Conservation (phyloP, 2,797 vertebrate species). For the Thamnophis elegans region DNA sequence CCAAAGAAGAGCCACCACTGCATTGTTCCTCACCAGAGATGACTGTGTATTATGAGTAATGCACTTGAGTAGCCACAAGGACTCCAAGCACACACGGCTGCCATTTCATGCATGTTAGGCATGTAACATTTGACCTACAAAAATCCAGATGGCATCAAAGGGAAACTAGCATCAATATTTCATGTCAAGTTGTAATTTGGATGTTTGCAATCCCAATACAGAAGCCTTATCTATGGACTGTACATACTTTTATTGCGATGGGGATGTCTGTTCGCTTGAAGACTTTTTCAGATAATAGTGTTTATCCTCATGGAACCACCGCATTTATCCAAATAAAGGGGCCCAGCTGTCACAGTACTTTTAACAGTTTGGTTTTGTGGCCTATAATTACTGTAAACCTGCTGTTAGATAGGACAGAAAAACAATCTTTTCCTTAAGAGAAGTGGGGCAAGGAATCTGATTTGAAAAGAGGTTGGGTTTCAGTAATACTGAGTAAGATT, state of each 20-base stretch:
- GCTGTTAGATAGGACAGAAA: neutral
- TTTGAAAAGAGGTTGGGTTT: neutral
- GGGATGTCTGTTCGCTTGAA: neutral
- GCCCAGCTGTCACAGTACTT: neutral
- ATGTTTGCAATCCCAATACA: neutral
- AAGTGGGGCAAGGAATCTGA: neutral
- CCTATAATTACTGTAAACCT: constrained; percentile 5
- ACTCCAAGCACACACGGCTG: neutral
- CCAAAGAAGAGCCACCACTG: neutral
- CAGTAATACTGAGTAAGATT: neutral
- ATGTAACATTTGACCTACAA: neutral
- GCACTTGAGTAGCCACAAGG: neutral
- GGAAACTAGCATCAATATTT: neutral
- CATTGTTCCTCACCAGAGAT: neutral
- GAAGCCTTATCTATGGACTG: neutral
- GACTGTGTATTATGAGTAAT: neutral
- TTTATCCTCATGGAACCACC: neutral
- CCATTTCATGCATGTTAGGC: neutral
- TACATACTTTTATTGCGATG: neutral
- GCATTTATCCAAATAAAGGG: neutral
- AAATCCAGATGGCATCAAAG: neutral
- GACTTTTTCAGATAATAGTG: neutral
- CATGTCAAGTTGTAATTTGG: neutral
- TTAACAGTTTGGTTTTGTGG: constrained; percentile 6
- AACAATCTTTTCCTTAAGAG: neutral